These are phyloP conservation scores for Grus americana DNA, from an alignment of 2,113 vertebrate species.

Conservation along the genomic window DNA sequence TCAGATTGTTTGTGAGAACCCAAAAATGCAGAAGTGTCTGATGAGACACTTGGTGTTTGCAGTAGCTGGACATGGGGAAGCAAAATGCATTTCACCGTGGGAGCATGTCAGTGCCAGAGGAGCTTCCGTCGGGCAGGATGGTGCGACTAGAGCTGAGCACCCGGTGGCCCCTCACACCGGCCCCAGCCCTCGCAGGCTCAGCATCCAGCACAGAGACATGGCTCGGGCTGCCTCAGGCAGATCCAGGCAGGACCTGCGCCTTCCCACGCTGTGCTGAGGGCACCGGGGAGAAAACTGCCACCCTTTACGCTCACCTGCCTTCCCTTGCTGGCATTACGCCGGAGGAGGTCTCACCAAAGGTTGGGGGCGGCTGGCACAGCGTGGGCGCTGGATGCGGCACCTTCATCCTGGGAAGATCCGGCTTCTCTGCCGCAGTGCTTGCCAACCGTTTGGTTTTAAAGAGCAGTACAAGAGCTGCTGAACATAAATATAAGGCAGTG, in stretches of 20 bases:
- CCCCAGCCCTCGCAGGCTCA: not conserved
- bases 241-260: accelerated
- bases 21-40: not conserved
- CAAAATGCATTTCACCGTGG: accelerated
- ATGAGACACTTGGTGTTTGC: not conserved
- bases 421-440: accelerated
- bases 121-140: not conserved
- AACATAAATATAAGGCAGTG: not conserved
- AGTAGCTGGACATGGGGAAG: accelerated
- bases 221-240: accelerated
- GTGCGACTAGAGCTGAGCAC: not conserved
- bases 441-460: not conserved
- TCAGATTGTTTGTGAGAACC: not conserved
- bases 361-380: accelerated
- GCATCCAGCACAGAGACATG: accelerated
- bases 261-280: accelerated
- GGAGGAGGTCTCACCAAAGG: accelerated
- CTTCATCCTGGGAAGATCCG: accelerated
- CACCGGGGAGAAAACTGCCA: accelerated
- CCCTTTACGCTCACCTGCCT: accelerated
- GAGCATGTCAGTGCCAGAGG: accelerated
- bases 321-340: accelerated
- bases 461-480: not conserved
- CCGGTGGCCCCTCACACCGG: accelerated
- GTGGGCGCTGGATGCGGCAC: accelerated